A percentile compares a stretch with the other conserved stretches of the same genome.
Conservation (phyloP, 2,888 invertebrate species). For the Lamellibrachia columna region DNA sequence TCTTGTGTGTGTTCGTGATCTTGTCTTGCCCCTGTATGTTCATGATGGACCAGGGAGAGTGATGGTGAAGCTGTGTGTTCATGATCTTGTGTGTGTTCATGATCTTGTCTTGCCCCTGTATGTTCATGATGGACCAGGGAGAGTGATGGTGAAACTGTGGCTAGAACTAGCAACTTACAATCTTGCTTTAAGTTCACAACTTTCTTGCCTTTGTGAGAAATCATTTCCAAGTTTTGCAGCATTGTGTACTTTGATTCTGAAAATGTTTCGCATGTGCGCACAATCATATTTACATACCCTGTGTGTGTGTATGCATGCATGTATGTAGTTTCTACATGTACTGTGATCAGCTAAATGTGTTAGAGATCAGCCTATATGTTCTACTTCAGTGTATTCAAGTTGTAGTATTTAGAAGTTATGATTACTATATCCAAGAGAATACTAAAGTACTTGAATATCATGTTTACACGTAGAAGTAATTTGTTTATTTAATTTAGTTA, state of each 20-base stretch:
- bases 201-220: not conserved
- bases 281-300: too few species aligned
- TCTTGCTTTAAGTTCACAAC: not conserved
- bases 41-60: too few species aligned
- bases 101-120: not conserved
- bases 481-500: not conserved
- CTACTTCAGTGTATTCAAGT: not conserved
- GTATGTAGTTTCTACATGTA: too few species aligned
- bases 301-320: too few species aligned
- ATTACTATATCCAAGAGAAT: too few species aligned
- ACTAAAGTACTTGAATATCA: not conserved
- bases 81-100: not conserved
- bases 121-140: not conserved
- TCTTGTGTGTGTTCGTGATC: too few species aligned
- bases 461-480: not conserved
- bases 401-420: not conserved
- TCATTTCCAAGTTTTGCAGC: not conserved
- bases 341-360: not conserved
- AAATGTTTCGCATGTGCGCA: not conserved
- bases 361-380: not conserved
- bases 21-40: too few species aligned
- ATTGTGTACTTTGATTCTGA: not conserved
- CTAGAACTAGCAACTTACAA: not conserved
- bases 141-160: not conserved
- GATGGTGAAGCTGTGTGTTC: too few species aligned